A percentile compares a stretch with the other conserved stretches of the same genome.
These are phyloP conservation scores for Hyles lineata DNA, from an alignment of 2,888 invertebrate genomes.

Conservation along the genomic window DNA sequence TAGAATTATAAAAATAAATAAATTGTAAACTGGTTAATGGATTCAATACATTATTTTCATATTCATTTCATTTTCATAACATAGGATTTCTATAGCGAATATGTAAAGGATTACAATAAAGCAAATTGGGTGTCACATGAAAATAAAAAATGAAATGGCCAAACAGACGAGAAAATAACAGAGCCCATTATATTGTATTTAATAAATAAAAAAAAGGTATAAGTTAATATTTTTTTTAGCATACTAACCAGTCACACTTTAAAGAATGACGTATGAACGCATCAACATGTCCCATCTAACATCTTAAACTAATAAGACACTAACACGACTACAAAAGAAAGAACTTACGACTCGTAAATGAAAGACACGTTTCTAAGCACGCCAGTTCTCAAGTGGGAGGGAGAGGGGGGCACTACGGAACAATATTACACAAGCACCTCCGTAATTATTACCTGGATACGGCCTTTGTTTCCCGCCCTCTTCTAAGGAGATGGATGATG, in stretches of 20 bases:
- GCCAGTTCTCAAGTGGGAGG: neutral
- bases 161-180: too few relatives aligned
- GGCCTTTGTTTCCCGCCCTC: neutral
- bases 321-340: neutral
- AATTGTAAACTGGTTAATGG: too few relatives aligned
- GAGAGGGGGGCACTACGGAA: neutral
- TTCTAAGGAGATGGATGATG: neutral
- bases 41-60: too few relatives aligned
- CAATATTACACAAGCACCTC: neutral
- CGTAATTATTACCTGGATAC: slow-evolving; percentile 18
- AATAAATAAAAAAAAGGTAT: too few relatives aligned
- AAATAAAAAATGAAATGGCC: too few relatives aligned
- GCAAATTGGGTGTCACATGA: too few relatives aligned
- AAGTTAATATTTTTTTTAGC: too few relatives aligned
- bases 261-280: neutral
- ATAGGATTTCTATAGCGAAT: too few relatives aligned
- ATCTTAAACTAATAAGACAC: neutral
- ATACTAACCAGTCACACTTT: neutral
- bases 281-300: neutral
- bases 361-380: neutral
- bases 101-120: too few relatives aligned
- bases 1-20: too few relatives aligned
- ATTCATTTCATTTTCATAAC: too few relatives aligned
- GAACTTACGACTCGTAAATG: neutral
- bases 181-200: too few relatives aligned